Evolutionary conservation across 2,797 vertebrate species (phyloP).

Genomic region (Mionectes olivaceus): DNA sequence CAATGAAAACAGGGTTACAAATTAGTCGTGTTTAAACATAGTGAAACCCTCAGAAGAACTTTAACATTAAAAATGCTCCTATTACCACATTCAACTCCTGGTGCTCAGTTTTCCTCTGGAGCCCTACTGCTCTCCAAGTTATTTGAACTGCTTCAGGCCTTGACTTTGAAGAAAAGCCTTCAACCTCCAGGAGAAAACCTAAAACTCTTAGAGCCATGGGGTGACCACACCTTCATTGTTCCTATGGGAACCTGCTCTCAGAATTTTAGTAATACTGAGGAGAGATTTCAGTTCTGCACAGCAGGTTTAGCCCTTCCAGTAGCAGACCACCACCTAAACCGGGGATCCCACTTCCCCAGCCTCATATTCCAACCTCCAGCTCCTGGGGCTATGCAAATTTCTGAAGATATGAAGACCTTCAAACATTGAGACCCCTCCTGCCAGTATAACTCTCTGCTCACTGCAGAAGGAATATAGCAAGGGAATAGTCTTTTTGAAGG

Average conservation of each 20-base stretch:
- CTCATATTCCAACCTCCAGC: neutral
- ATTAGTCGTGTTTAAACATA: neutral
- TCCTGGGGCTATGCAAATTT: neutral
- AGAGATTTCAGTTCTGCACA: neutral
- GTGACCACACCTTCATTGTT: neutral
- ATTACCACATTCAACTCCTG: neutral
- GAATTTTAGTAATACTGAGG: neutral
- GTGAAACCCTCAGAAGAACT: neutral
- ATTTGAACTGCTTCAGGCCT: neutral
- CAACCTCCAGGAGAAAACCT: neutral
- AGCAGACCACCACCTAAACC: neutral
- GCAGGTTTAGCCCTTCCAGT: neutral
- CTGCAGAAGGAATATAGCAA: neutral
- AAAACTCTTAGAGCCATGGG: neutral
- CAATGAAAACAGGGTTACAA: neutral
- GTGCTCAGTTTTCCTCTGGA: neutral
- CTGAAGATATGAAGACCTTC: neutral
- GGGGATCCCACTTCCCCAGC: neutral
- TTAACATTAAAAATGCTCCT: neutral
- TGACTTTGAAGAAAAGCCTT: neutral
- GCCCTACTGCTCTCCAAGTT: neutral
- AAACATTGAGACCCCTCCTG: rapidly evolving
- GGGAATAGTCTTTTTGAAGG: neutral
- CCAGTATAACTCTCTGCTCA: neutral
- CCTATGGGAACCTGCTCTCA: neutral